Evolutionary conservation across 2,888 invertebrate species (phyloP), one percentile per base, ranked within the genome.

Genomic region (Drosophila antonietae): DNA sequence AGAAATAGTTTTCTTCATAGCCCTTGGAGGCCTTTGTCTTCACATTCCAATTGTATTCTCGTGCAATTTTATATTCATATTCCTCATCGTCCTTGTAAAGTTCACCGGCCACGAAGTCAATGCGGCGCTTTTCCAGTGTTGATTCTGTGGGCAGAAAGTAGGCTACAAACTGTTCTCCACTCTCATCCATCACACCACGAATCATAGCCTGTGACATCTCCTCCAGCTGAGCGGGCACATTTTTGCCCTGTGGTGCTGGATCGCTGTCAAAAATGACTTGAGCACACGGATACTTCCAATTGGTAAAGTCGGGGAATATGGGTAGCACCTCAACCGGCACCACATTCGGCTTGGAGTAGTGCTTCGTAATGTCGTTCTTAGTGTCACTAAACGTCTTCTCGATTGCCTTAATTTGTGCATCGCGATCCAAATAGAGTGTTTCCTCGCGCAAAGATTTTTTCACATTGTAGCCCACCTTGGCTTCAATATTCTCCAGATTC

Each of bases 191-290:
- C 92, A 99, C 99, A 96, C 99, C 99, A 92, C 98, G 95, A 93
- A 99, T 99, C 98, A 99, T 98, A 88, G 99, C 99, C 93, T 99
- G 98, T 35, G 98, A 98, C 98, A 99, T 99, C 92, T 98, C 98
- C 92, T 99, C 98, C 86, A 97, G 95, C 91, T 98, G 98, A 10
- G 96, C 96, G 33, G 97, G 96, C 53, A 97, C 95, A 85, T 97
- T 95, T 90, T 97, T 96, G 68, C 97, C 98, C 47, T 95, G 94
- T 0, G 98, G 98, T 8, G 99, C 98, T 12, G 99, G 99, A 93
- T 99, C 99, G 0, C 98, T 97, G 92, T 99, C 99, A 92, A 99
- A 99, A 90, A 99, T 98, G 77, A 99, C 99, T 93, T 97, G 97
- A 53, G 99, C 99, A 93, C 98, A 99, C 0, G 99, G 98, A 93